Evolutionary conservation across 2,797 vertebrate species (phyloP).

Genomic region (Poecilia gillii): DNA sequence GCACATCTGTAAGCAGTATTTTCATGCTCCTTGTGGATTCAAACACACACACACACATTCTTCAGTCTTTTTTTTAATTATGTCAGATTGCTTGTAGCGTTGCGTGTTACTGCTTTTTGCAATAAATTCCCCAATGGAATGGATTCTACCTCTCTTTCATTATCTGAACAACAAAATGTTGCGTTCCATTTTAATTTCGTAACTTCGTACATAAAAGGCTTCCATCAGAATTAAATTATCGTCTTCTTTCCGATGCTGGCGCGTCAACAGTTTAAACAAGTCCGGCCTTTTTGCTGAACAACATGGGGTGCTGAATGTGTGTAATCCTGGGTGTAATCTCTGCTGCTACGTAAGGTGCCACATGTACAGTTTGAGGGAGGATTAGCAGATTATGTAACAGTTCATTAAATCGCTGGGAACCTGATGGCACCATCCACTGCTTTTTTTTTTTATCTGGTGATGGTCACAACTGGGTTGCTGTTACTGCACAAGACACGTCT

Average conservation of each 20-base stretch:
- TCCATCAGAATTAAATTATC: constrained; percentile 51
- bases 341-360: constrained; percentile 27
- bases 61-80: constrained; percentile 57
- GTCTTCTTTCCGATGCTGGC: constrained; percentile 40
- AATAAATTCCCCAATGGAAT: constrained; percentile 69
- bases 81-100: constrained; percentile 22
- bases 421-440: constrained; percentile 44
- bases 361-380: constrained; percentile 33
- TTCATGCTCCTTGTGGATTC: constrained; percentile 8
- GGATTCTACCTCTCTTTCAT: constrained; percentile 57
- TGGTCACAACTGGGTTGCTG: constrained; percentile 39
- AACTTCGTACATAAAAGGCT: constrained; percentile 40
- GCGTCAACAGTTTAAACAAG: constrained; percentile 39
- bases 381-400: constrained; percentile 68
- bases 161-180: constrained; percentile 41
- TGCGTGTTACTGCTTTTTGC: constrained; percentile 40
- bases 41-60: background rate
- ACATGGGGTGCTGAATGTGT: constrained; percentile 12
- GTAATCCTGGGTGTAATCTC: constrained; percentile 45
- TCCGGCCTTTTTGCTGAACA: constrained; percentile 15
- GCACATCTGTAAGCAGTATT: background rate
- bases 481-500: constrained; percentile 56
- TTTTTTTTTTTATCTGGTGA: constrained; percentile 57
- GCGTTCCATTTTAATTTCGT: constrained; percentile 55
- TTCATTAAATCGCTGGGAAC: constrained; percentile 48